These are phyloP conservation scores for Notodonta ziczac DNA, from an alignment of 2,888 invertebrate species.

Conservation along the genomic window DNA sequence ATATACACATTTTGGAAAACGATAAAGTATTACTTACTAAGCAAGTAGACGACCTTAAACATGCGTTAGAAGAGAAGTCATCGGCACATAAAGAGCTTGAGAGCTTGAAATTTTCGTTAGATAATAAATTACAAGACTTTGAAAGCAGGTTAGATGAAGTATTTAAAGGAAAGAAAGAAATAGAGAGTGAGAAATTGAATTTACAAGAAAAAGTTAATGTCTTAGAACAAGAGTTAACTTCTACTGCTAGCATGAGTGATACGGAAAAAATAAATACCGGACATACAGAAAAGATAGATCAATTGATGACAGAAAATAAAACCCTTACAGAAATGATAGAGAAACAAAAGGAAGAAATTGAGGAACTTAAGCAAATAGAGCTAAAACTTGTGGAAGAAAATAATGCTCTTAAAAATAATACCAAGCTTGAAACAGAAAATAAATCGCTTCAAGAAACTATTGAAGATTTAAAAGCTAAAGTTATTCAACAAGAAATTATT, in stretches of 20 bases:
- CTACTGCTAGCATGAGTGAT: constrained; percentile 21
- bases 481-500: constrained; percentile 47
- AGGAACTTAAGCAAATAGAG: constrained; percentile 37
- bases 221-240: constrained; percentile 36
- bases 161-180: constrained; percentile 32
- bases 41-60: constrained; percentile 73
- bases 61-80: constrained; percentile 53
- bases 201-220: constrained; percentile 47
- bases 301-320: constrained; percentile 47
- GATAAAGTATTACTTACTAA: constrained; percentile 77
- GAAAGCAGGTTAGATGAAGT: constrained; percentile 33
- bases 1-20: constrained; percentile 80
- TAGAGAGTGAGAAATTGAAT: constrained; percentile 49
- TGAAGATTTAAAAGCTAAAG: constrained; percentile 51
- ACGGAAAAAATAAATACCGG: constrained; percentile 41
- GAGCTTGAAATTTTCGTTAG: constrained; percentile 52
- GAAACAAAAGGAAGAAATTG: constrained; percentile 42
- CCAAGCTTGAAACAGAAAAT: constrained; percentile 32
- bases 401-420: constrained; percentile 43
- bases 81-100: constrained; percentile 54
- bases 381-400: constrained; percentile 47
- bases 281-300: constrained; percentile 43
- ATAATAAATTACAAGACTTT: constrained; percentile 32
- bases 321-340: constrained; percentile 43
- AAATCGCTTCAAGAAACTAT: constrained; percentile 44